phyloP scores from a whole-genome alignment of 2,797 vertebrate species.

The Chrosomus eos region DNA sequence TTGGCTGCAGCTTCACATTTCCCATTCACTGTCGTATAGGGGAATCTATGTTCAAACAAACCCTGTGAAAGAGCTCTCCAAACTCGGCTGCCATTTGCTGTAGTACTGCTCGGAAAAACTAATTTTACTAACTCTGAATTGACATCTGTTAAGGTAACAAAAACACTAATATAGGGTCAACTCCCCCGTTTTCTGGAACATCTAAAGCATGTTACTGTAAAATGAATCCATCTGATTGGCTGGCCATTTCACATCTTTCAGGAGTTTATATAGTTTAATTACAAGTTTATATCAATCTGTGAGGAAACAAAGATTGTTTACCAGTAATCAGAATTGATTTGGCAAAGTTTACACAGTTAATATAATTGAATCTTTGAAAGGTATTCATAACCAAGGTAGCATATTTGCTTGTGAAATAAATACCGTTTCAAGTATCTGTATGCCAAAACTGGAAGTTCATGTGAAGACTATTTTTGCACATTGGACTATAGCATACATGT shows the following conservation, averaged over 20 bases:
- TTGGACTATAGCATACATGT: neutral
- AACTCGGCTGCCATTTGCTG: slow-evolving; percentile 1
- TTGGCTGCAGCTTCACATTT: slow-evolving; percentile 27
- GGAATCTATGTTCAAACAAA: slow-evolving; percentile 41
- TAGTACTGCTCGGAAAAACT: neutral
- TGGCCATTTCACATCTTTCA: neutral
- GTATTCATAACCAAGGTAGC: neutral
- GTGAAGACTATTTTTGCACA: neutral
- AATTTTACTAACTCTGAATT: slow-evolving; percentile 2
- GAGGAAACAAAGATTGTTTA: neutral
- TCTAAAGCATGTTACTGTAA: neutral
- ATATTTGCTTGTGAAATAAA: neutral
- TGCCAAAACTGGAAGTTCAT: neutral
- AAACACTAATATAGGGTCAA: slow-evolving; percentile 1
- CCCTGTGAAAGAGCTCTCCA: slow-evolving; percentile 17
- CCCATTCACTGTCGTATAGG: slow-evolving; percentile 15
- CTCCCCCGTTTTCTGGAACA: neutral
- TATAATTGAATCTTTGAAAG: neutral
- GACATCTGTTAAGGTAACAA: neutral
- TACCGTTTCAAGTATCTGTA: neutral
- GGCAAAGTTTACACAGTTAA: neutral
- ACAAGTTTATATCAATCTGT: neutral
- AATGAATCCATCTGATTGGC: neutral
- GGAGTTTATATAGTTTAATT: neutral
- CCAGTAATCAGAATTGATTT: neutral